A percentile compares a stretch with the other conserved stretches of the same genome.
Evolutionary conservation across 37 sponge, comb jelly and placozoan genomes (phyloP).

Genomic region (Ianthella basta): DNA sequence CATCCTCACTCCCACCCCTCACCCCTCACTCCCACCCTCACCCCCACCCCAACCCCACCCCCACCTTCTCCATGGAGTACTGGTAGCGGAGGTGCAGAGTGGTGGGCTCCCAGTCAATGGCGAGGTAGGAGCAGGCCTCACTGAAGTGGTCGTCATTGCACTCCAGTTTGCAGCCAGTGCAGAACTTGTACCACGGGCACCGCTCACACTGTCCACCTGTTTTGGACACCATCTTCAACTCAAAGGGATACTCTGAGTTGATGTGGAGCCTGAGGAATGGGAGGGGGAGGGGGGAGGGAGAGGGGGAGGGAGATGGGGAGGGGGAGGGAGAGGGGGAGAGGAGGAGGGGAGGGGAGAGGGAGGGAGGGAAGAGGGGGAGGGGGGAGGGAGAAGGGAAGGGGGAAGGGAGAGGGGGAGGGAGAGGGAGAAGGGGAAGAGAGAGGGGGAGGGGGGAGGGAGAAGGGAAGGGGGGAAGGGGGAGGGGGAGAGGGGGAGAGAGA

Average conservation of each 20-base stretch:
- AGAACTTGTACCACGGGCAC: slow-evolving; percentile 94
- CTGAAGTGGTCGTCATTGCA: slow-evolving; percentile 62
- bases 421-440: background rate
- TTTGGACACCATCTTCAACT: slow-evolving; percentile 72
- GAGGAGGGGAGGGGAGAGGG: background rate
- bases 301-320: background rate
- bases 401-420: background rate
- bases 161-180: slow-evolving; percentile 81
- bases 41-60: slow-evolving; percentile 20
- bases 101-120: slow-evolving; percentile 95
- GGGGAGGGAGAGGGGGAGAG: background rate
- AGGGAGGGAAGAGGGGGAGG: background rate
- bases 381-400: background rate
- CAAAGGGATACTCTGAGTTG: slow-evolving; percentile 72
- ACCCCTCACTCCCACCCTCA: background rate
- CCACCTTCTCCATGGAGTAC: slow-evolving; percentile 77
- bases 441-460: background rate
- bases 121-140: slow-evolving; percentile 56
- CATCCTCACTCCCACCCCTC: background rate
- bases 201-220: slow-evolving; percentile 76
- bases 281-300: background rate
- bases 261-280: background rate
- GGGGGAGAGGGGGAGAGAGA: background rate
- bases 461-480: background rate
- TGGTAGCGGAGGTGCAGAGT: slow-evolving; percentile 92